Evolutionary conservation across 2,113 vertebrate genomes (phyloP), one percentile per base, ranked within the genome.

Genomic region (Paramormyrops kingsleyae): DNA sequence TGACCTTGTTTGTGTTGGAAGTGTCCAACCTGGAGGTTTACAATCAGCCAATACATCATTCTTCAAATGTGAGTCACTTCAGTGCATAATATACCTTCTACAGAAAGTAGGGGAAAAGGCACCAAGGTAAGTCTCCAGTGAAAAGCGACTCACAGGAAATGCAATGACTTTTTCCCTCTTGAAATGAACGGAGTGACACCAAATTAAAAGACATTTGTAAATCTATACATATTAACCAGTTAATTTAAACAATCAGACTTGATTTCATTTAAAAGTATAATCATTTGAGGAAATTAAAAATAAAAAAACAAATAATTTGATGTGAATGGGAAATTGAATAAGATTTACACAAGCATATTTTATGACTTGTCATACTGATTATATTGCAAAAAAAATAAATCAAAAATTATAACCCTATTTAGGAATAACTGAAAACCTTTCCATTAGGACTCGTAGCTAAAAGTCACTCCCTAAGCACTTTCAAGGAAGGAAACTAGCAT

Each of bases 1-100:
- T 46, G 90, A 91, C 84, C 88, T 87, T 91, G 92, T 93, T 92
- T 92, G 90, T 59, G 87, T 90, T 90, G 91, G 92, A 93, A 93
- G 92, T 77, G 47, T 86, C 93, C 93, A 90, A 91, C 89, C 93
- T 93, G 94, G 93, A 94, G 94, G 92, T 88, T 83, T 53, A 44
- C 74, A 89, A 39, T 56, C 88, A 90, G 50, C 85, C 90, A 90
- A 90, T 88, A 84, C 89, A 21, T 90, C 70, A 90, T 39, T 91
- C 89, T 90, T 93, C 87, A 53, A 87, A 80, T 86, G 91, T 96
- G 94, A 95, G 91, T 94, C 94, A 93, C 91, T 88, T 92, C 88
- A 62, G 91, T 92, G 88, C 91, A 53, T 89, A 85, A 89, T 62
- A 46, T 92, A 70, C 92, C 93, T 95, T 95, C 94, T 91, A 94